Percentiles rank a stretch among this genome's conserved stretches.
Evolutionary conservation across 2,797 vertebrate genomes (phyloP).

Genomic region (Fundulus diaphanus): DNA sequence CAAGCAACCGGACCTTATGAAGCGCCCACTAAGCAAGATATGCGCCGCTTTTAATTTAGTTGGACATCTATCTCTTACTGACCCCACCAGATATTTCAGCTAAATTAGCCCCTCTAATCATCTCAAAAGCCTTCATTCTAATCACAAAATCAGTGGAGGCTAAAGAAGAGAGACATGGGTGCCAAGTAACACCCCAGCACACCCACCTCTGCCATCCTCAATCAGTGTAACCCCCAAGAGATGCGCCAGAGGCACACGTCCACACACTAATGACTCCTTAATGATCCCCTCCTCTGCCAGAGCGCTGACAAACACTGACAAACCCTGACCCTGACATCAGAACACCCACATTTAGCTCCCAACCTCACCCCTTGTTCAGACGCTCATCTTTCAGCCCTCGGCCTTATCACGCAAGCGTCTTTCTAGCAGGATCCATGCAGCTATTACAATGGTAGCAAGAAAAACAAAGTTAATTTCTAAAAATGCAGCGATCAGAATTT

Average conservation of each 20-base stretch:
- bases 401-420: constrained; percentile 46
- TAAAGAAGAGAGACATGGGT: constrained; percentile 47
- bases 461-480: constrained; percentile 15
- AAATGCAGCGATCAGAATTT: background rate
- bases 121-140: constrained; percentile 52
- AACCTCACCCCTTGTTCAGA: constrained; percentile 59
- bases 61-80: constrained; percentile 18
- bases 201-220: constrained; percentile 45
- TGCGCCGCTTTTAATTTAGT: constrained; percentile 46
- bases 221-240: constrained; percentile 53
- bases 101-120: constrained; percentile 61
- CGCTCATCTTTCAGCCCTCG: constrained; percentile 60
- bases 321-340: constrained; percentile 70
- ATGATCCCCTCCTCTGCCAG: constrained; percentile 64
- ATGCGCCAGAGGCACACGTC: constrained; percentile 58
- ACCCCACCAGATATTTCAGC: constrained; percentile 24
- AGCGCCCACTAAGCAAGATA: constrained; percentile 16
- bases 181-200: constrained; percentile 20
- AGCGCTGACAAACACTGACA: constrained; percentile 69
- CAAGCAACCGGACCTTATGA: constrained; percentile 22
- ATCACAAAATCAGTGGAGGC: constrained; percentile 56
- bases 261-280: constrained; percentile 77
- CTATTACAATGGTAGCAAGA: constrained; percentile 33
- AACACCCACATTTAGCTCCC: constrained; percentile 66
- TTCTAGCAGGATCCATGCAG: constrained; percentile 37